Evolutionary conservation across 2,797 vertebrate species (phyloP), one percentile per base, ranked within the genome.

Genomic region (Onychomys leucogaster): DNA sequence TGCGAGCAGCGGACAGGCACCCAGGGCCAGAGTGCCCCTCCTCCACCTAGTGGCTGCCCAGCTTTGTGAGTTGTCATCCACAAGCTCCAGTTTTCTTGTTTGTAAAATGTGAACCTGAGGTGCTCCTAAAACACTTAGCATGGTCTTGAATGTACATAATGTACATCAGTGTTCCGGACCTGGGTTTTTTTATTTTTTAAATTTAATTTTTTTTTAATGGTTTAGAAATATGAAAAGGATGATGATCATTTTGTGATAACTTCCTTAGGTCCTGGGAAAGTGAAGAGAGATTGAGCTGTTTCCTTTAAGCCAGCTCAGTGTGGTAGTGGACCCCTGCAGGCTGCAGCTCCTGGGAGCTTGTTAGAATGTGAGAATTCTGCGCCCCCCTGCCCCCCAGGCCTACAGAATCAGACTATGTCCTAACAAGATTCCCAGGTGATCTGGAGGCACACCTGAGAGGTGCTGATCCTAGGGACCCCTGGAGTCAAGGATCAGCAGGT

Each of bases 361-460:
- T 94, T 94, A 96, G 76, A 95, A 9, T 63, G 25, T 63, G 27
- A 83, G 75, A 41, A 82, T 43, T 37, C n/a, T 1, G 59, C 61
- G 67, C 14, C 75, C 85, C 27, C 19, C 75, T 73, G 75, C 85
- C 27, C 19, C 75, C 88, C 90, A 89, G 90, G 67, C 61, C 61
- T 3, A 9, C 52, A 78, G 61, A 92, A 86, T 86, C 57, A 34
- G 77, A 25, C 2, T 43, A 19, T 61, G 14, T 41, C 75, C 93
- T 93, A 96, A 93, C 73, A 80, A 93, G 92, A 46, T 78, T 88
- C 69, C 89, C 3, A 23, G 89, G 73, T 55, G 95, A 71, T 11
- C 19, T 0, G 0, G 59, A 73, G 6, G 16, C 11, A 27, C 10
- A 0, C n/a, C 67, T 19, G 57, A 93, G 93, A 78, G 17, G 76